phyloP scores from a whole-genome alignment of 2,888 invertebrate genomes.

The Andrena marginata region DNA sequence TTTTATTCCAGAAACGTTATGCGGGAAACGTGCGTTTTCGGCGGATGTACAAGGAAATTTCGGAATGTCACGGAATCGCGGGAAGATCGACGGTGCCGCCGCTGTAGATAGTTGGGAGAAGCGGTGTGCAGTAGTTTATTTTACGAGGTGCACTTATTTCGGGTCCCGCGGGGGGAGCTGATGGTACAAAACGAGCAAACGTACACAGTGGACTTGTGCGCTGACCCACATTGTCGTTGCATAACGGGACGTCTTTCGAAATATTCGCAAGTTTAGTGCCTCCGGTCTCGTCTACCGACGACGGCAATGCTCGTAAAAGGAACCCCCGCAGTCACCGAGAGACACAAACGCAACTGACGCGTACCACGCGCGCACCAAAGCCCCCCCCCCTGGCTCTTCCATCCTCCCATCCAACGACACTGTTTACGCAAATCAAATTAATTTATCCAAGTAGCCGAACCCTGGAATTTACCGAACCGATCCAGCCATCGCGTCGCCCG shows the following conservation, averaged over 20 bases:
- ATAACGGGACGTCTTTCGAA: slow-evolving; percentile 78
- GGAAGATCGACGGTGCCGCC: slow-evolving; percentile 49
- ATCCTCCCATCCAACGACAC: background rate
- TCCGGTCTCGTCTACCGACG: slow-evolving; percentile 65
- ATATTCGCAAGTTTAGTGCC: slow-evolving; percentile 77
- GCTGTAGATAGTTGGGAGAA: slow-evolving; percentile 65
- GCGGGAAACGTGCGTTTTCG: background rate
- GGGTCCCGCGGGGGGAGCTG: slow-evolving; percentile 72
- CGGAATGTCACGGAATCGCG: slow-evolving; percentile 31
- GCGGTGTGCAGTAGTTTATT: slow-evolving; percentile 77
- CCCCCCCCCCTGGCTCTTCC: slow-evolving; percentile 29
- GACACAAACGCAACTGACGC: slow-evolving; percentile 61
- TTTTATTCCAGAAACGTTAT: background rate
- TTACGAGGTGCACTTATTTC: slow-evolving; percentile 80
- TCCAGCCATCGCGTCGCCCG: no score
- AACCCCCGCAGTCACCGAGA: slow-evolving; percentile 66
- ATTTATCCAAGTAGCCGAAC: no score
- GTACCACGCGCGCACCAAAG: slow-evolving; percentile 31
- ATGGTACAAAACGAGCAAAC: slow-evolving; percentile 60
- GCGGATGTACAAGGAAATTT: background rate
- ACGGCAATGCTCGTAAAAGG: slow-evolving; percentile 70
- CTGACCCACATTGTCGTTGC: slow-evolving; percentile 81
- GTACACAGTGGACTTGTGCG: slow-evolving; percentile 61
- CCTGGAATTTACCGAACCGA: no score
- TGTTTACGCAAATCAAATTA: background rate